Evolutionary conservation across 2,797 vertebrate species (phyloP).

Genomic region (Acrossocheilus wenchowensis): DNA sequence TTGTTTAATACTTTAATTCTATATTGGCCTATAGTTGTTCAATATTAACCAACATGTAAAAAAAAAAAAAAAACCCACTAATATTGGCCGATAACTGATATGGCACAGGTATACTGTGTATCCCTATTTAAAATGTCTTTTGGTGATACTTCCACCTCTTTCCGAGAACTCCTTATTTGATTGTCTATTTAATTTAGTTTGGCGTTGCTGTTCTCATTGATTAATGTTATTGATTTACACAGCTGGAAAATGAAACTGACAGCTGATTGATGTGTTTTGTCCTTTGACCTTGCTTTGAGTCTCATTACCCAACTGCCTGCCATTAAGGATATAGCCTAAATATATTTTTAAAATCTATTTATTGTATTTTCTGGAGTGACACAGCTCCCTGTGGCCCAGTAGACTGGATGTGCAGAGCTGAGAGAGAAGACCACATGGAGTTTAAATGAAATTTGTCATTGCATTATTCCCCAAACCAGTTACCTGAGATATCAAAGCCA

Average conservation of each 20-base stretch:
- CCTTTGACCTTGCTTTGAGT: conserved; percentile 42
- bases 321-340: conserved; percentile 3
- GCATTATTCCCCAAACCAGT: conserved; percentile 8
- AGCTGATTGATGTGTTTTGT: conserved; percentile 18
- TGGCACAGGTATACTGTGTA: neutral
- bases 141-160: neutral
- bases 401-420: neutral
- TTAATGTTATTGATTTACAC: conserved; percentile 29
- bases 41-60: neutral
- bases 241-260: conserved; percentile 29
- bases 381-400: conserved; percentile 1
- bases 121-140: neutral
- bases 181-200: neutral
- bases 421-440: neutral
- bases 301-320: conserved; percentile 19
- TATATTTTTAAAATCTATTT: conserved; percentile 17
- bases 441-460: conserved; percentile 27
- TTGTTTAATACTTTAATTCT: neutral
- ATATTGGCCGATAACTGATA: neutral
- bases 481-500: conserved; percentile 7
- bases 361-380: conserved; percentile 21
- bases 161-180: neutral
- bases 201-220: neutral
- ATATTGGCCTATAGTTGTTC: neutral
- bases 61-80: neutral